phyloP scores from a whole-genome alignment of 2,888 invertebrate genomes.

The Cosmia trapezina region DNA sequence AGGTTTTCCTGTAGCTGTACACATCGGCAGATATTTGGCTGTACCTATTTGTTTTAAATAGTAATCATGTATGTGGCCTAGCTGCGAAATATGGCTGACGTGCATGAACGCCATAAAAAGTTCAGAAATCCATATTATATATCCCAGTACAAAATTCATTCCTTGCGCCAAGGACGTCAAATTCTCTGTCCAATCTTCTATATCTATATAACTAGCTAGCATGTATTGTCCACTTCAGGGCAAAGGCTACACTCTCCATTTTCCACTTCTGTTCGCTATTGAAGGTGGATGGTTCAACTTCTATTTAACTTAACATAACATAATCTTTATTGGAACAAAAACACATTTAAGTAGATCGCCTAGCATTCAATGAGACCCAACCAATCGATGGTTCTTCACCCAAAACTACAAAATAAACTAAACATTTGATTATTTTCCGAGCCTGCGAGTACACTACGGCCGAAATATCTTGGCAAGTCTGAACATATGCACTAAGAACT shows the following conservation, averaged over 20 bases:
- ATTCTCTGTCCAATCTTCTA: neutral
- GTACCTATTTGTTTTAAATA: constrained; percentile 2
- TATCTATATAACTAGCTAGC: neutral
- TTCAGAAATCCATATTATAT: neutral
- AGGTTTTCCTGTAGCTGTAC: constrained; percentile 13
- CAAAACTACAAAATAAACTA: constrained; percentile 1
- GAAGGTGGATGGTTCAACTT: neutral
- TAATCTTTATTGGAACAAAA: too few relatives aligned
- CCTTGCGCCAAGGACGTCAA: neutral
- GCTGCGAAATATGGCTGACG: neutral
- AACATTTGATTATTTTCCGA: constrained; percentile 12
- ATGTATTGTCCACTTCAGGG: neutral
- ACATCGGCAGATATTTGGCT: neutral
- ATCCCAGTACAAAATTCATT: neutral
- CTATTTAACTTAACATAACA: neutral
- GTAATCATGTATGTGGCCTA: neutral
- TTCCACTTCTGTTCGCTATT: neutral
- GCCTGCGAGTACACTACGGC: too few relatives aligned
- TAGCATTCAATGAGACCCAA: neutral
- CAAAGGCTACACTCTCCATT: neutral
- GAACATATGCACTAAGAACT: too few relatives aligned
- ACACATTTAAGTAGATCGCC: too few relatives aligned
- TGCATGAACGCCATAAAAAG: neutral
- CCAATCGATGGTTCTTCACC: neutral
- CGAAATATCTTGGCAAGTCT: too few relatives aligned